A percentile compares a stretch with the other conserved stretches of the same genome.
Evolutionary conservation across 2,797 vertebrate genomes (phyloP).

Genomic region (Gambusia yucatana): DNA sequence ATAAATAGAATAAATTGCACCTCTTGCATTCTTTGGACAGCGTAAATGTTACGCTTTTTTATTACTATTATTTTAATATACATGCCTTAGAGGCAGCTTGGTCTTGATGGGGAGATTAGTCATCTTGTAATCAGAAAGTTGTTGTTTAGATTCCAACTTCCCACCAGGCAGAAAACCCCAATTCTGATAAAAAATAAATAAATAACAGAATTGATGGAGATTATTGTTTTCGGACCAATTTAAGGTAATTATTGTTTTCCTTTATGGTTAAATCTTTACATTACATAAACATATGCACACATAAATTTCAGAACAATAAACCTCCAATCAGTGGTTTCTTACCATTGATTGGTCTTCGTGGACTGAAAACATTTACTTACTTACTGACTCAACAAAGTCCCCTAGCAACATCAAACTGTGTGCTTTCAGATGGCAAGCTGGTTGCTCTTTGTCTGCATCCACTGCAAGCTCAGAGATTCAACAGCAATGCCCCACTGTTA

Average conservation of each 20-base stretch:
- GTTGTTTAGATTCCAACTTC: background rate
- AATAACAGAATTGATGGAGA: background rate
- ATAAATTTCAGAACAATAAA: background rate
- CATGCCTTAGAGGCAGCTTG: background rate
- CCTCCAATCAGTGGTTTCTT: background rate
- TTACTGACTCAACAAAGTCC: background rate
- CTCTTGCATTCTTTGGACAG: background rate
- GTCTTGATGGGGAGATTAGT: background rate
- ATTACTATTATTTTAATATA: background rate
- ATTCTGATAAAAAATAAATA: background rate
- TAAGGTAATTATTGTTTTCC: background rate
- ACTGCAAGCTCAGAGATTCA: background rate
- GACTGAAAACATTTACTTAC: background rate
- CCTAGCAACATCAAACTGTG: background rate
- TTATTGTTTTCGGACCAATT: background rate
- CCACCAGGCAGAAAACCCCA: background rate
- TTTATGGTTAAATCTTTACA: background rate
- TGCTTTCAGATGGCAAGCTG: background rate
- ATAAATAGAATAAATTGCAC: background rate
- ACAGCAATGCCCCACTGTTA: slow-evolving; percentile 8
- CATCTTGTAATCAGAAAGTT: background rate
- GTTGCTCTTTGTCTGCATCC: slow-evolving; percentile 8
- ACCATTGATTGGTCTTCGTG: background rate
- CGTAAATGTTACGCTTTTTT: background rate
- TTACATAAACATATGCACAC: background rate